Base-by-base conservation (phyloP, 2,888 invertebrate species). In the Crioceris asparagi region DNA sequence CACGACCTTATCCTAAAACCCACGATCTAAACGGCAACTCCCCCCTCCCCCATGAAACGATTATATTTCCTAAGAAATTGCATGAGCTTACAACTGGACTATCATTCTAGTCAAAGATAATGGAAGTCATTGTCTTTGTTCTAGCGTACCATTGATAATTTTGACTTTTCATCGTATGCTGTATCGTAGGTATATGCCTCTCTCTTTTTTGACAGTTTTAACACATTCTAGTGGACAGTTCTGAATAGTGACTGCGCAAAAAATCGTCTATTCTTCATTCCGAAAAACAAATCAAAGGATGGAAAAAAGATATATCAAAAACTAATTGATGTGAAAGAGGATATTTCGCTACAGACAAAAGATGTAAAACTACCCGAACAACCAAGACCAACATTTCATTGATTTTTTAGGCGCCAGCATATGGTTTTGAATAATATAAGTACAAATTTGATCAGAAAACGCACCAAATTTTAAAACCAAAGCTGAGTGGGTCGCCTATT, bases 401-500 rank as follows among this genome's bases (percentile, higher is more conserved):
- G 32, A 11, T 21, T 29, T 14, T 31, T 7, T 40, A 31, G 21
- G 49, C 43, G 18, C 51, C 49, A 33, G 39, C 48, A 39, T 54
- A 56, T 25, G 50, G 48, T 17, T 48, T 10, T 40, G 46, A 53
- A 32, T 48, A 21, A 35, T 44, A 55, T 14, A 47, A 39, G 32
- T 49, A 54, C 25, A 50, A 51, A 38, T 44, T 41, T 21, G 49
- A 43, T 8, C 48, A 49, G 39, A 49, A 50, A 7, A 53, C 36
- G 30, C 47, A 49, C 53, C 53, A 54, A 19, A 49, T 14, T 35
- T 54, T 54, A 33, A 46, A 53, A 3, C 54, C 53, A 38, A 56
- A 55, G 5, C 54, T 41, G 1, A 53, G 47, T 12, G 52, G 53
- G 29, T 54, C 54, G 8, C 46, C 48, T 43, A 46, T 48, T 15